Evolutionary conservation across 1,140 invertebrate genomes (phyloP).

Genomic region (Phortica variegata): DNA sequence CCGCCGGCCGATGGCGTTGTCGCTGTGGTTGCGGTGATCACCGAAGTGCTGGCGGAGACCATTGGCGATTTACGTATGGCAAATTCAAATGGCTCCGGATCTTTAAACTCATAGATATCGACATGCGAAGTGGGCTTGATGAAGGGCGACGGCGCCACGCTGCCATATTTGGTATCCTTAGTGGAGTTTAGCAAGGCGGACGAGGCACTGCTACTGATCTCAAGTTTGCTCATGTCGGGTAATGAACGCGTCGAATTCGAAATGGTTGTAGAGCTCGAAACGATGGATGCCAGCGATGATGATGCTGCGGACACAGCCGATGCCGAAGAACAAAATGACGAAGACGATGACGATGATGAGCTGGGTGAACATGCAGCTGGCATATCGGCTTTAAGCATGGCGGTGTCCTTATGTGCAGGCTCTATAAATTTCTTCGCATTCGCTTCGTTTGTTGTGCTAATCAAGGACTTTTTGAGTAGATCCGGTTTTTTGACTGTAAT

Average conservation of each 20-base stretch:
- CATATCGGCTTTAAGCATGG: slow-evolving; percentile 37
- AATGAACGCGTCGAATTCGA: slow-evolving; percentile 36
- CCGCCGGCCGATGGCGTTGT: neutral
- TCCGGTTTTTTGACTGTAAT: slow-evolving; percentile 16
- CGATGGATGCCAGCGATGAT: slow-evolving; percentile 13
- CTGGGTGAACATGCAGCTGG: slow-evolving; percentile 48
- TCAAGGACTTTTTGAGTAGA: slow-evolving; percentile 13
- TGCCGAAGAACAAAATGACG: slow-evolving; percentile 33
- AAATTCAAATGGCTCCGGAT: slow-evolving; percentile 82
- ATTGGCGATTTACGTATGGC: slow-evolving; percentile 62
- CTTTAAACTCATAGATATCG: slow-evolving; percentile 79
- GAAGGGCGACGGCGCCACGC: slow-evolving; percentile 6
- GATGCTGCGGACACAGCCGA: slow-evolving; percentile 17
- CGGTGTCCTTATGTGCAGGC: slow-evolving; percentile 33
- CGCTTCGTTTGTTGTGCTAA: neutral
- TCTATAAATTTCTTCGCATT: slow-evolving; percentile 41
- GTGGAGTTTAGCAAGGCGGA: slow-evolving; percentile 1
- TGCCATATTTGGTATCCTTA: slow-evolving; percentile 38
- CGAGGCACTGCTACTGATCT: slow-evolving; percentile 35
- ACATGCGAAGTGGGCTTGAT: slow-evolving; percentile 62
- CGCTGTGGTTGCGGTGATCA: slow-evolving; percentile 1
- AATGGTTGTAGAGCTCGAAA: slow-evolving; percentile 26
- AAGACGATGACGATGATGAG: slow-evolving; percentile 35
- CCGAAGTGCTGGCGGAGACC: slow-evolving; percentile 12
- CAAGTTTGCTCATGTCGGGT: slow-evolving; percentile 52